Conservation (phyloP, 2,113 vertebrate species). For the Struthidea cinerea region DNA sequence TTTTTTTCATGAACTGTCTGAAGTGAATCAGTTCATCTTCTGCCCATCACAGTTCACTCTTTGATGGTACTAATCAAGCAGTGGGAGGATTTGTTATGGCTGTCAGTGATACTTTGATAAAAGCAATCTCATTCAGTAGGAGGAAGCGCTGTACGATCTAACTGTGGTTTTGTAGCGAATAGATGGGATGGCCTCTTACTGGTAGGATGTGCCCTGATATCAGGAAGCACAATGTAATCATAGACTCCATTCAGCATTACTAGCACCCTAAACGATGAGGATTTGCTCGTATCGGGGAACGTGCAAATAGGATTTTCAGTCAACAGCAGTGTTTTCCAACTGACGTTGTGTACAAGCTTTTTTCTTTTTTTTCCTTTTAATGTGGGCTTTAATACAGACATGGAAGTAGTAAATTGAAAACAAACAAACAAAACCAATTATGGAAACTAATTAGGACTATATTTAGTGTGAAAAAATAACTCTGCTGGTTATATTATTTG, state of each 20-base stretch:
- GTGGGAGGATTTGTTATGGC: neutral
- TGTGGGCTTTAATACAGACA: neutral
- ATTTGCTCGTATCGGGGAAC: neutral
- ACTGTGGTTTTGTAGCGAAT: neutral
- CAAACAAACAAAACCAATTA: neutral
- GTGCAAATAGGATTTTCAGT: neutral
- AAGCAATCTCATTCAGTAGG: neutral
- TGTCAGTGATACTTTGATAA: neutral
- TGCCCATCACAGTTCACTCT: neutral
- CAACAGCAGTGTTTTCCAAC: neutral
- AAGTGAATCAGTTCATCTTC: neutral
- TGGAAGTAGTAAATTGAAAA: neutral
- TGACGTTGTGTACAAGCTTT: neutral
- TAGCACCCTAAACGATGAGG: neutral
- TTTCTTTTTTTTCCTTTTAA: neutral
- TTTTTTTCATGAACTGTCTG: neutral
- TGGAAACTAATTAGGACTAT: neutral
- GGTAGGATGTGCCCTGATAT: neutral
- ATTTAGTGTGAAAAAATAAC: neutral
- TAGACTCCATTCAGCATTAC: neutral
- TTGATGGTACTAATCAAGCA: neutral
- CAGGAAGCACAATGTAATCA: neutral
- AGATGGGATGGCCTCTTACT: neutral
- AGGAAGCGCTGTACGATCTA: accelerated
- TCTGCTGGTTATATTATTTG: neutral